Conservation (phyloP, 2,797 vertebrate species). For the Liasis olivaceus region DNA sequence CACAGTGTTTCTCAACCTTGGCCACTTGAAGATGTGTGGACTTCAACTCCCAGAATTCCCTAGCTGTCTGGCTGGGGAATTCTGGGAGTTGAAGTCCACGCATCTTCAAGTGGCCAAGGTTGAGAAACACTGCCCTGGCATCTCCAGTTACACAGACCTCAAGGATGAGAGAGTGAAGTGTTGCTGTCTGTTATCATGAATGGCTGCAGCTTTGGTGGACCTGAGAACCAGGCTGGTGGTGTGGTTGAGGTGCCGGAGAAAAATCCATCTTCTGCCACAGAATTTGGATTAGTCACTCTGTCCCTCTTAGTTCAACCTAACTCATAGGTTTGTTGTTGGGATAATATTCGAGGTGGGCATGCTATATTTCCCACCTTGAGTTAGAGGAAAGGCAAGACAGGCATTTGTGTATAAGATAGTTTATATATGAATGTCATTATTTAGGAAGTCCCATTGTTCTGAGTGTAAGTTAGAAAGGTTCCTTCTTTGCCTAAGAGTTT, state of each 20-base stretch:
- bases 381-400: too few relatives aligned
- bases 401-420: neutral
- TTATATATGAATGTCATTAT: neutral
- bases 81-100: too few relatives aligned
- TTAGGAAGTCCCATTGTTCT: too few relatives aligned
- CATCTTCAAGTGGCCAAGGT: too few relatives aligned
- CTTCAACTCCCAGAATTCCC: too few relatives aligned
- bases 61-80: too few relatives aligned
- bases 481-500: neutral
- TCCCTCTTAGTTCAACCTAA: neutral
- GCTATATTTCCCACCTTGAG: neutral
- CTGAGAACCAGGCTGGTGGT: neutral
- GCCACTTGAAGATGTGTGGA: too few relatives aligned
- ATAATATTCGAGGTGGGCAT: neutral
- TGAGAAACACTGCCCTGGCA: neutral
- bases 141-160: neutral
- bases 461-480: too few relatives aligned
- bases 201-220: neutral
- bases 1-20: too few relatives aligned
- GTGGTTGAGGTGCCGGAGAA: neutral
- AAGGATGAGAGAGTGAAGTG: neutral
- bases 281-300: neutral
- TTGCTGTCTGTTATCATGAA: neutral
- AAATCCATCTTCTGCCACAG: neutral
- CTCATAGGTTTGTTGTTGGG: neutral